Percentiles rank a stretch among this genome's conserved stretches.
Evolutionary conservation across 1,140 invertebrate genomes (phyloP).

Genomic region (Protaetia brevitarsis): DNA sequence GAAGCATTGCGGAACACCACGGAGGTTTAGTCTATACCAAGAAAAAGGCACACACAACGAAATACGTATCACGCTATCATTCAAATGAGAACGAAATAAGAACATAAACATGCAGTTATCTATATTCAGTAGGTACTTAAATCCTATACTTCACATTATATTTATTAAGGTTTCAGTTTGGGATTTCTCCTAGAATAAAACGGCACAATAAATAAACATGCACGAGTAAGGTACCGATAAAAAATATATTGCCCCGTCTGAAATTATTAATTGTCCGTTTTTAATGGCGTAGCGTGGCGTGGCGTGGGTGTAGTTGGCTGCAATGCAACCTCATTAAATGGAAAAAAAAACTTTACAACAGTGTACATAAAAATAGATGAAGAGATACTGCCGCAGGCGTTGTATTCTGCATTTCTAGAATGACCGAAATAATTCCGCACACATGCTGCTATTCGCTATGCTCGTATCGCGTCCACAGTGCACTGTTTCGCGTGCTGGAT

Average conservation of each 20-base stretch:
- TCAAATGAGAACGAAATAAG: too few species aligned
- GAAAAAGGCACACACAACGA: not conserved
- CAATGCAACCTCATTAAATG: conserved; percentile 6
- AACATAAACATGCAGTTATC: too few species aligned
- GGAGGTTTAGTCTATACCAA: too few species aligned
- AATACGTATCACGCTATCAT: too few species aligned
- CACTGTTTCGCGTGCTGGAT: not conserved
- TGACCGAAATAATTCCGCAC: conserved; percentile 5
- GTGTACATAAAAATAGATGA: conserved; percentile 9
- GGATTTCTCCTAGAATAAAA: too few species aligned
- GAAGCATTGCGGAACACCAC: too few species aligned
- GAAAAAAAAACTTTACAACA: conserved; percentile 17
- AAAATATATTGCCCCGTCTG: not conserved
- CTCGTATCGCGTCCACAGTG: not conserved
- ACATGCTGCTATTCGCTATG: not conserved
- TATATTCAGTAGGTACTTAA: too few species aligned
- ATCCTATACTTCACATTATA: too few species aligned
- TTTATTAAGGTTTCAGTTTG: too few species aligned
- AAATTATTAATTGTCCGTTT: conserved; percentile 7
- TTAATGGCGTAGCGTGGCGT: conserved; percentile 3
- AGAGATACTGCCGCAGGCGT: not conserved
- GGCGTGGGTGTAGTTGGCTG: not conserved
- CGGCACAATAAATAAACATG: too few species aligned
- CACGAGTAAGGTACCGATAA: too few species aligned
- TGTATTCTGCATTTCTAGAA: not conserved